Conservation (phyloP, 2,888 invertebrate species). For the Drosophila setosimentum region DNA sequence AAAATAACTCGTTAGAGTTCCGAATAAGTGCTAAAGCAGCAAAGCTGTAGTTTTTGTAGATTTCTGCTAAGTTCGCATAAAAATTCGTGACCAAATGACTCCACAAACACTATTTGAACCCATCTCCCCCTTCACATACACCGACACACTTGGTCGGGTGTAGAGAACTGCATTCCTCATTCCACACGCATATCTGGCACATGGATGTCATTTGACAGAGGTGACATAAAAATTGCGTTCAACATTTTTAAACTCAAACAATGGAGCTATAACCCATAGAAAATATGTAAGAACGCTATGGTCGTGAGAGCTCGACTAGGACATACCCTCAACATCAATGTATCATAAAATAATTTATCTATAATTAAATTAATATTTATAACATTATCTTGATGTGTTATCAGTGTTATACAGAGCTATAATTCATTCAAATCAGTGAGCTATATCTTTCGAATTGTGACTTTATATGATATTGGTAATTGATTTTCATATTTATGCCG, state of each 20-base stretch:
- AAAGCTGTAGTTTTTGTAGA: slow-evolving; percentile 22
- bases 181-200: slow-evolving; percentile 14
- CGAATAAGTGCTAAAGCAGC: slow-evolving; percentile 1
- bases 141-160: background rate
- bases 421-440: background rate
- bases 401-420: too few relatives aligned
- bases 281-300: background rate
- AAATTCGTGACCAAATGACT: slow-evolving; percentile 32
- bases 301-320: background rate
- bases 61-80: slow-evolving; percentile 30
- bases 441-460: background rate
- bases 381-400: too few relatives aligned
- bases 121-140: slow-evolving; percentile 5
- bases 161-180: background rate
- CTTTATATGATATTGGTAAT: background rate
- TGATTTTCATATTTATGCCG: background rate
- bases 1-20: background rate
- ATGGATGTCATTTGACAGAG: slow-evolving; percentile 65
- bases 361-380: background rate
- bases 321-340: background rate
- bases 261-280: slow-evolving; percentile 22
- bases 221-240: slow-evolving; percentile 66
- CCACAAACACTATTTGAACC: slow-evolving; percentile 16
- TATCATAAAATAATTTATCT: background rate
- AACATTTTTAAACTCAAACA: slow-evolving; percentile 65